Base-by-base conservation (phyloP, 2,888 invertebrate genomes). In the Elaeidobius kamerunicus region DNA sequence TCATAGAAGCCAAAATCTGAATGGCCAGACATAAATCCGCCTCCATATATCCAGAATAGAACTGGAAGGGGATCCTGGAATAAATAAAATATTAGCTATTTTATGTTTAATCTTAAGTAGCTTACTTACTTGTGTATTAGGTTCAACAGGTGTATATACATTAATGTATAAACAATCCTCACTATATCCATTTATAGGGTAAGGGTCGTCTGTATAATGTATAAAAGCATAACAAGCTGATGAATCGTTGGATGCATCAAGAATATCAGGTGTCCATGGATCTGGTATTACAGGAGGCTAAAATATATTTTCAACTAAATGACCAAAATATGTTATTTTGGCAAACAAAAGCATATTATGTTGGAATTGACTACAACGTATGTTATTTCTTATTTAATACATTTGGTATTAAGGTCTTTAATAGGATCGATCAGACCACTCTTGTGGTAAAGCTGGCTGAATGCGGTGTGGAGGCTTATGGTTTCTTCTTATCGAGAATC, bases 31-130 rank as follows among this genome's bases (percentile, higher is more conserved):
- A 68, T 63, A 55, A 71, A 74, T 12, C 67, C 71, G 2, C 75
- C 75, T 2, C 74, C 73, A 52, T 73, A 72, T 32, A 75, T 68
- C 55, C 63, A 69, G 9, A 72, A 64, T 55, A 75, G 62, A 0
- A 75, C 74, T 6, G 74, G 70, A 28, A 71, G 54, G 9, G 57
- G 40, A 2, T 9, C 12, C 43, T 43, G 17, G 2, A 43, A 30
- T 23, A 39, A 43, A 4, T 43, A 16, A 41, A 18, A 39, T 17
- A 38, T 38, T 12, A n/a, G n/a, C n/a, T n/a, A n/a, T n/a, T n/a
- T n/a, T n/a, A n/a, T 15, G 28, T 17, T 12, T 38, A 40, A 1
- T 41, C 27, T 35, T 2, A 39, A 15, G 9, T 16, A 12, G 35
- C 18, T 23, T 36, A 18, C n/a, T 36, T 17, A 36, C 36, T 28